Percentiles rank a stretch among this genome's conserved stretches.
phyloP scores from a whole-genome alignment of 2,797 vertebrate genomes.

The Manis pentadactyla region DNA sequence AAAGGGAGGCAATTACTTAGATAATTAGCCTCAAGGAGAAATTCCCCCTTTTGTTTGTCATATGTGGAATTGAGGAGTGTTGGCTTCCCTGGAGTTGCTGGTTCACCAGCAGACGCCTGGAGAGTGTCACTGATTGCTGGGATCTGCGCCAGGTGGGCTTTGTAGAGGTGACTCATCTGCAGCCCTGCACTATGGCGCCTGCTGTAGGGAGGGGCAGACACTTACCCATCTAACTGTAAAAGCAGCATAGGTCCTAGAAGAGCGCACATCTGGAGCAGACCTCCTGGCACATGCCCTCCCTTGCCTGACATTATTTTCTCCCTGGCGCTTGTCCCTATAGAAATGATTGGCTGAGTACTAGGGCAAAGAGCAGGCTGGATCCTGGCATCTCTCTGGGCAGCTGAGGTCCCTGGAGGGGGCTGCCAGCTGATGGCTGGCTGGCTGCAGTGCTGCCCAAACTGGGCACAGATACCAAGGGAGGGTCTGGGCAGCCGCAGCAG shows the following conservation, averaged over 20 bases:
- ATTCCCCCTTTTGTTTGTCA: neutral
- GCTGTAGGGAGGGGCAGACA: neutral
- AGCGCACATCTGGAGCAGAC: accelerated
- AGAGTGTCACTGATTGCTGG: accelerated
- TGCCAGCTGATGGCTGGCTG: neutral
- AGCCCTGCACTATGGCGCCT: neutral
- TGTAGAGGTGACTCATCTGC: neutral
- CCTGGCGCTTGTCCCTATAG: neutral
- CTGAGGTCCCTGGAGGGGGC: neutral
- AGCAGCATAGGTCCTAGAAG: neutral
- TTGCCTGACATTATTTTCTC: neutral
- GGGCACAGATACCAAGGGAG: neutral
- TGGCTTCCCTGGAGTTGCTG: neutral
- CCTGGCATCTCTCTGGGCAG: neutral
- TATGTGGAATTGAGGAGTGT: neutral
- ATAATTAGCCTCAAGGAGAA: neutral
- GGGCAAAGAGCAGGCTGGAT: neutral
- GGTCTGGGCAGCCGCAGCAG: too few species aligned
- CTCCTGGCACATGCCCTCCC: neutral
- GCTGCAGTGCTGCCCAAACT: neutral
- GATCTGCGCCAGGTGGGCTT: neutral
- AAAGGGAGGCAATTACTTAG: neutral
- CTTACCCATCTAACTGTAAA: too few species aligned
- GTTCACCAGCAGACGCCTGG: neutral
- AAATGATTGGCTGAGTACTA: neutral